Evolutionary conservation across 2,888 invertebrate species (phyloP), one percentile per base, ranked within the genome.

Genomic region (Anaspis maculata): DNA sequence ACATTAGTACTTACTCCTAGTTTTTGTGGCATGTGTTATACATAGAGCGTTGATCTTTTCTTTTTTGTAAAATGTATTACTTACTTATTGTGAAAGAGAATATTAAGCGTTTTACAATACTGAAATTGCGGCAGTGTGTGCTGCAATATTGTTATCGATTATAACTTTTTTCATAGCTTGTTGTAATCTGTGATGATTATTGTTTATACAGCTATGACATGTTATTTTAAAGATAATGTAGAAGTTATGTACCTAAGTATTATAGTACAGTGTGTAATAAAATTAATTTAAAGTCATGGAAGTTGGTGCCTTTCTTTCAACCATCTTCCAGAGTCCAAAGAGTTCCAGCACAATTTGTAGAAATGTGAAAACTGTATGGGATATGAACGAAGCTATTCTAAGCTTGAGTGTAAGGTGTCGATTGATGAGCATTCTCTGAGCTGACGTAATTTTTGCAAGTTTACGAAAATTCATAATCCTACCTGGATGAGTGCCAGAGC

Each of bases 191-290:
- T 56, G 56, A 56, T 56, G 56, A 47, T 54, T 54, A 56, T 56
- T 51, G 41, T 54, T 54, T 54, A 47, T 24, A 52, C 43, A 56
- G 52, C 52, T 54, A 55, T 49, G 49, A 53, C 48, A 52, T 49
- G 51, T 51, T 54, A 52, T 49, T 51, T 48, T 49, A 38, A 46
- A 39, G 37, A 30, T 40, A 39, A 44, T 41, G 47, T 53, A 51
- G 49, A 45, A 39, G 41, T 42, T 48, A 40, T 52, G 46, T 51
- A n/a, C n/a, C n/a, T n/a, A 49, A 52, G 39, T 42, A 52, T 48
- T 56, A 55, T 58, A 57, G 56, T 51, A 50, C 48, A 54, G 51
- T 56, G 57, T 56, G 54, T 54, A 56, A 56, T 57, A 54, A 54
- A 56, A 49, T 37, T 25, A 23, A 28, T 37, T 37, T 15, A 37